Conservation (phyloP, 2,888 invertebrate species). For the Toxonevra muliebris region DNA sequence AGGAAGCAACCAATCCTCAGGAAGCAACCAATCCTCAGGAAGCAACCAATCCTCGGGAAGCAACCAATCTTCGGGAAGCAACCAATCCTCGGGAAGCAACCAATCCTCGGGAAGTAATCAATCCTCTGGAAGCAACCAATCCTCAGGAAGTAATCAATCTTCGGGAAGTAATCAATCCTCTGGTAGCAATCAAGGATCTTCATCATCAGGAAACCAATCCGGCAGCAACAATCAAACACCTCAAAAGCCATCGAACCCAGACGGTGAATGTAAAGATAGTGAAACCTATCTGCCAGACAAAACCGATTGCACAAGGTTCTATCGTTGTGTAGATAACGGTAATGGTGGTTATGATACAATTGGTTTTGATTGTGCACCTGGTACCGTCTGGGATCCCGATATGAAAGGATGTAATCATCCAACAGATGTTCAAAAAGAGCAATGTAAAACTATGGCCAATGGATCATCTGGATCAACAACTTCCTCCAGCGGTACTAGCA, state of each 20-base stretch:
- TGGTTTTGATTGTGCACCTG: constrained; percentile 73
- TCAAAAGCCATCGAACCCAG: constrained; percentile 50
- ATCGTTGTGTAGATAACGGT: constrained; percentile 74
- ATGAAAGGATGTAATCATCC: constrained; percentile 59
- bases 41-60: constrained; percentile 16
- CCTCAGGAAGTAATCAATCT: constrained; percentile 35
- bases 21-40: constrained; percentile 5
- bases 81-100: constrained; percentile 35
- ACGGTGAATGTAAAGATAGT: constrained; percentile 62
- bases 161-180: constrained; percentile 31
- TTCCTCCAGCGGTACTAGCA: background rate
- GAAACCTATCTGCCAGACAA: constrained; percentile 65
- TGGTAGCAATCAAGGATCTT: constrained; percentile 36
- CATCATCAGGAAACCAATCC: constrained; percentile 23
- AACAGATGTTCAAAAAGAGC: constrained; percentile 55
- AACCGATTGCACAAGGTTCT: constrained; percentile 72
- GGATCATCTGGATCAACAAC: constrained; percentile 27
- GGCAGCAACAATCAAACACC: constrained; percentile 24
- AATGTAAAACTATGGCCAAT: constrained; percentile 55
- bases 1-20: constrained; percentile 3
- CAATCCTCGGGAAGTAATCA: constrained; percentile 35
- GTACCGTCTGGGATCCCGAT: constrained; percentile 72
- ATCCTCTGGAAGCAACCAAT: constrained; percentile 31
- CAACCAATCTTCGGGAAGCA: constrained; percentile 21
- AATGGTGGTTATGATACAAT: constrained; percentile 70